A percentile compares a stretch with the other conserved stretches of the same genome.
phyloP scores from a whole-genome alignment of 2,888 invertebrate species.

The Ephialtes manifestator region DNA sequence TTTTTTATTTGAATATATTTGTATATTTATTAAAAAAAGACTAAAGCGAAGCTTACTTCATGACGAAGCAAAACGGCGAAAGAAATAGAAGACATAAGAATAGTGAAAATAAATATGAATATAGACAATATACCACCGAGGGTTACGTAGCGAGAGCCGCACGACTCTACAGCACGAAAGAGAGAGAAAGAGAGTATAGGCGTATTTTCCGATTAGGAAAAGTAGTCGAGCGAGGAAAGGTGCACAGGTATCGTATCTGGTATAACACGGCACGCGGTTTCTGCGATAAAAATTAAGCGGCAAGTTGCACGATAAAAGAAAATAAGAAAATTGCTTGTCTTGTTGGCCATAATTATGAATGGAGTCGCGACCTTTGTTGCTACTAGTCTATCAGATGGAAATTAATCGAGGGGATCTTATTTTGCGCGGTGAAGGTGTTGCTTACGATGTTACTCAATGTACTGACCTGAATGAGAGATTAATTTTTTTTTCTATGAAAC shows the following conservation, averaged over 20 bases:
- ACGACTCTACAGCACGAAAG: not conserved
- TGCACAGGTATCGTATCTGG: not conserved
- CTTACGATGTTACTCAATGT: not conserved
- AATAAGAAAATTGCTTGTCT: constrained; percentile 35
- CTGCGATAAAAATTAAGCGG: constrained; percentile 54
- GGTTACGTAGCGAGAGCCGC: not conserved
- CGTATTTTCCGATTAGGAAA: constrained; percentile 26
- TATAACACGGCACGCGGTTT: constrained; percentile 8
- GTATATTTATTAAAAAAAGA: too few species aligned
- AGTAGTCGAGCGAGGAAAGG: constrained; percentile 7
- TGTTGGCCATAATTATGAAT: constrained; percentile 41
- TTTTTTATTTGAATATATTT: not conserved
- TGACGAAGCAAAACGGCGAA: not conserved
- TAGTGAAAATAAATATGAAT: not conserved
- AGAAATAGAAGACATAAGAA: not conserved
- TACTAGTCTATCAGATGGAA: not conserved
- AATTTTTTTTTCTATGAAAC: too few species aligned
- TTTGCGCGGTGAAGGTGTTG: not conserved
- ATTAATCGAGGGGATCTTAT: constrained; percentile 7
- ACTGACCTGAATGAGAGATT: too few species aligned
- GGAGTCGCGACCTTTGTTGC: constrained; percentile 35
- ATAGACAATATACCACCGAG: not conserved
- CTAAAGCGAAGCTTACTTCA: too few species aligned
- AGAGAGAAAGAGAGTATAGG: not conserved
- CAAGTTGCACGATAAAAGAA: constrained; percentile 19